These are phyloP conservation scores for Ictalurus furcatus DNA, from an alignment of 2,113 vertebrate species.

Conservation along the genomic window DNA sequence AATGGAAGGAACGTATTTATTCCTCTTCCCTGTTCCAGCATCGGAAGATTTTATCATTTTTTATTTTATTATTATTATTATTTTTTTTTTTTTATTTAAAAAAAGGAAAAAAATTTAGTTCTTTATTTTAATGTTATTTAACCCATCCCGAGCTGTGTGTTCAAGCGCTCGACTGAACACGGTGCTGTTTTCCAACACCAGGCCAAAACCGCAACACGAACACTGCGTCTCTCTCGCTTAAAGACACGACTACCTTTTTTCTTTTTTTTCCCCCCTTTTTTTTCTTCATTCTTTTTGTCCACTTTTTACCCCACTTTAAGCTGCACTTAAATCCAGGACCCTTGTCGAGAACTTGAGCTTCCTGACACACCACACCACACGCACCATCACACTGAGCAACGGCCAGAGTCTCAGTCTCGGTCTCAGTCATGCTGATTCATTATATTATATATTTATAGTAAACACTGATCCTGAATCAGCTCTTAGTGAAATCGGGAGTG, in stretches of 20 bases:
- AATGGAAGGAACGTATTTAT: conserved; percentile 62
- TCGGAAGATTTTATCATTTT: background rate
- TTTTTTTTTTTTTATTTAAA: conserved; percentile 5
- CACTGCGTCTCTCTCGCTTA: conserved; percentile 50
- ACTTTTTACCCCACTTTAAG: conserved; percentile 53
- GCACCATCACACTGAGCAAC: background rate
- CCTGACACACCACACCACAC: conserved; percentile 26
- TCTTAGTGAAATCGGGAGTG: too few species aligned
- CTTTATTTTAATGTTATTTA: conserved; percentile 20
- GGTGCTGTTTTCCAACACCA: conserved; percentile 59
- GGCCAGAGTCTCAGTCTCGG: background rate
- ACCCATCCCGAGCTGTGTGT: conserved; percentile 60
- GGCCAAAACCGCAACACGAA: conserved; percentile 68
- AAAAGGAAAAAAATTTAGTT: too few species aligned
- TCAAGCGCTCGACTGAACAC: conserved; percentile 65
- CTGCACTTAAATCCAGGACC: conserved; percentile 58
- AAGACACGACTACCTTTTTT: conserved; percentile 57
- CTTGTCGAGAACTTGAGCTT: conserved; percentile 44
- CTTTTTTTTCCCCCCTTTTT: conserved; percentile 28
- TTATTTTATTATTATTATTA: background rate
- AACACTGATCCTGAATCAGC: conserved; percentile 20
- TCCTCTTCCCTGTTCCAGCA: conserved; percentile 68
- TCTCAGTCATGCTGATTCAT: background rate
- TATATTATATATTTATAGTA: background rate
- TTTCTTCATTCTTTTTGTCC: conserved; percentile 52